phyloP scores from a whole-genome alignment of 2,888 invertebrate species.

The Anoplius nigerrimus region DNA sequence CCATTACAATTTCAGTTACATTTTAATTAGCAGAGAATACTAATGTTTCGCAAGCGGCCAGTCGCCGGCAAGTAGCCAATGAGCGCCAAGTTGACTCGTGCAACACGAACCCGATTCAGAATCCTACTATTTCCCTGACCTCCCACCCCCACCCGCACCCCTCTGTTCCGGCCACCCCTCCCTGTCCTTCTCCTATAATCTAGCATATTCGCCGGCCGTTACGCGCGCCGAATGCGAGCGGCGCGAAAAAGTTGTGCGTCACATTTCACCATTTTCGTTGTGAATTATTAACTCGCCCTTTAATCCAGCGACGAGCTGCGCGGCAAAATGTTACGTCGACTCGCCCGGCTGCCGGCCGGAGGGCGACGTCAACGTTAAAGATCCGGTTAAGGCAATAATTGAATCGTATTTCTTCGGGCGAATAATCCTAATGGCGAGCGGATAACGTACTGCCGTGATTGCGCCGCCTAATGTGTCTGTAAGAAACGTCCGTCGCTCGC shows the following conservation, averaged over 20 bases:
- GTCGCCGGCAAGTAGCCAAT: slow-evolving; percentile 56
- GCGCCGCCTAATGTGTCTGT: background rate
- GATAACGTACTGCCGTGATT: slow-evolving; percentile 8
- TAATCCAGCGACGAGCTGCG: slow-evolving; percentile 12
- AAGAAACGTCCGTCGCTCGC: too few species aligned
- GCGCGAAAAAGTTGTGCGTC: slow-evolving; percentile 29
- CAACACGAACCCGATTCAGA: slow-evolving; percentile 49
- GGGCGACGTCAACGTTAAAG: background rate
- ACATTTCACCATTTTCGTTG: slow-evolving; percentile 44
- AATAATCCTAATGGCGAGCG: slow-evolving; percentile 19
- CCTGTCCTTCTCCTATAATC: slow-evolving; percentile 23
- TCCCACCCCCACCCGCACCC: slow-evolving; percentile 26
- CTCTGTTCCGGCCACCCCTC: slow-evolving; percentile 47
- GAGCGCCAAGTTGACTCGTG: slow-evolving; percentile 52
- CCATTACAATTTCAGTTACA: slow-evolving; percentile 68
- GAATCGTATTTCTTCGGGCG: background rate
- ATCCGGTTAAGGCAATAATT: background rate
- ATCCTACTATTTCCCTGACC: slow-evolving; percentile 21
- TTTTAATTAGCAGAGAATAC: slow-evolving; percentile 71
- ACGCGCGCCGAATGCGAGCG: slow-evolving; percentile 19
- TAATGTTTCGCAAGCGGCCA: slow-evolving; percentile 66
- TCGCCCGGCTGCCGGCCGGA: background rate
- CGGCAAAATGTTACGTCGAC: slow-evolving; percentile 5
- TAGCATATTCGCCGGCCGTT: slow-evolving; percentile 35
- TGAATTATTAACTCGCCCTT: slow-evolving; percentile 34